Evolutionary conservation across 2,888 invertebrate genomes (phyloP).

Genomic region (Morpho deidamia): DNA sequence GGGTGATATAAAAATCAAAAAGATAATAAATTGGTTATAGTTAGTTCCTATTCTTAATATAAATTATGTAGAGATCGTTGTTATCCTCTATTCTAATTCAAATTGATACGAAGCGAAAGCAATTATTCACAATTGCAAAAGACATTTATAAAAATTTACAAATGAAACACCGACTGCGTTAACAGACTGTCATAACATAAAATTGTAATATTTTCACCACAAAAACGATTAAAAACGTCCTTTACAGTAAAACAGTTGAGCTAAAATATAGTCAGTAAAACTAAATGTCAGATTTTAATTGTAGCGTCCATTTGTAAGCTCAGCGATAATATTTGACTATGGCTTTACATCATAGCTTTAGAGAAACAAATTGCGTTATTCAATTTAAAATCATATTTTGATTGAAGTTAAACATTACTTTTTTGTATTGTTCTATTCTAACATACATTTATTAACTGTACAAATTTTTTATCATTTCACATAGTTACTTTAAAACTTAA

Average conservation of each 20-base stretch:
- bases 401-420: no score
- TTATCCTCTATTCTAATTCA: no score
- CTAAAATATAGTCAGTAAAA: slow-evolving; percentile 47
- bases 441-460: no score
- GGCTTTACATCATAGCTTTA: slow-evolving; percentile 10
- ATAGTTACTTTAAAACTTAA: no score
- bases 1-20: no score
- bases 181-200: background rate
- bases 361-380: slow-evolving; percentile 9
- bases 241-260: slow-evolving; percentile 48
- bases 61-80: no score
- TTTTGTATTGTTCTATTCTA: no score
- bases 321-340: slow-evolving; percentile 38
- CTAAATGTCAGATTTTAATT: slow-evolving; percentile 58
- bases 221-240: slow-evolving; percentile 36
- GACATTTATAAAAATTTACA: background rate
- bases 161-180: background rate
- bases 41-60: no score
- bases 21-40: no score
- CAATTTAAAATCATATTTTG: background rate
- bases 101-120: no score
- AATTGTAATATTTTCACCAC: slow-evolving; percentile 8
- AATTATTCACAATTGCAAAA: background rate
- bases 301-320: slow-evolving; percentile 53
- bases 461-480: no score